phyloP scores from a whole-genome alignment of 2,113 vertebrate species.

The Tragelaphus scriptus region DNA sequence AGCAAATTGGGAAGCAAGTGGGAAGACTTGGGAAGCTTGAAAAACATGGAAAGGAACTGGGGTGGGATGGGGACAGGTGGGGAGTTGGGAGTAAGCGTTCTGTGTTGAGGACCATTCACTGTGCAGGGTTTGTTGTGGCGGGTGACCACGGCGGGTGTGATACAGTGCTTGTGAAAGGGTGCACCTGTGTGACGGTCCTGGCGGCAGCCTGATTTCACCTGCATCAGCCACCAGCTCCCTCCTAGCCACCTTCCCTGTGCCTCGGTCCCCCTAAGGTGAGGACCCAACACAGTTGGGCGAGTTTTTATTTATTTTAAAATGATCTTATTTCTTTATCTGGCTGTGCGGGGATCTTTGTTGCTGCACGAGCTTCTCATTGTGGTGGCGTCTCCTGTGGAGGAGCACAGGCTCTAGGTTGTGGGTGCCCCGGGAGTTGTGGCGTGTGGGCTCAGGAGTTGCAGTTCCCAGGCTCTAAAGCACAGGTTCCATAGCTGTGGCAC shows the following conservation, averaged over 20 bases:
- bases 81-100: neutral
- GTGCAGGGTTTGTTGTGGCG: neutral
- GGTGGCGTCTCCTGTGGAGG: neutral
- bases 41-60: accelerated
- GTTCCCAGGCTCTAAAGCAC: neutral
- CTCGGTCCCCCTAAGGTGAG: neutral
- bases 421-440: accelerated
- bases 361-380: neutral
- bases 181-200: neutral
- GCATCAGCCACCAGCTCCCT: neutral
- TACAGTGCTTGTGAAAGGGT: neutral
- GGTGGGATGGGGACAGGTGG: neutral
- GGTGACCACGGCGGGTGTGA: neutral
- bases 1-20: neutral
- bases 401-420: neutral
- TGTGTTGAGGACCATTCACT: neutral
- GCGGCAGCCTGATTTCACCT: neutral
- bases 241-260: neutral
- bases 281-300: neutral
- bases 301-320: neutral
- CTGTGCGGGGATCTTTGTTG: neutral
- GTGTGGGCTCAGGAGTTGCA: neutral
- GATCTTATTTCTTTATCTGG: neutral
- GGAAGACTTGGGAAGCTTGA: neutral
- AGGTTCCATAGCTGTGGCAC: neutral